Evolutionary conservation across 1,140 invertebrate genomes (phyloP).

Genomic region (Solen grandis): DNA sequence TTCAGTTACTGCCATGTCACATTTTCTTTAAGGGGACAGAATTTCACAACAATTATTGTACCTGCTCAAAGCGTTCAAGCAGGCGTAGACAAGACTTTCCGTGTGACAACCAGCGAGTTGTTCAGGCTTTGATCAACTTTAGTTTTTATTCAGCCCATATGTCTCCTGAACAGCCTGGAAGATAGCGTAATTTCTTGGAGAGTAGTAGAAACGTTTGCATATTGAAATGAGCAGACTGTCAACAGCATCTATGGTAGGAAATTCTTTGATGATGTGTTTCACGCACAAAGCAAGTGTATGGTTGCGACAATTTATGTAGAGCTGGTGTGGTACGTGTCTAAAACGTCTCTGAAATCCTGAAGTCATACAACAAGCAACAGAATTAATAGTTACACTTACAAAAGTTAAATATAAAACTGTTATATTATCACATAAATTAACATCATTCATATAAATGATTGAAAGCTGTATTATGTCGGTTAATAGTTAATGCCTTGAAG

Average conservation of each 20-base stretch:
- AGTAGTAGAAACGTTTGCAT: background rate
- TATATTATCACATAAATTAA: too few species aligned
- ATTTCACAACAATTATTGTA: background rate
- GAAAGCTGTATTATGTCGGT: background rate
- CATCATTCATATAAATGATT: background rate
- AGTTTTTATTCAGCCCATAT: slow-evolving; percentile 10
- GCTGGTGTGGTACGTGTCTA: background rate
- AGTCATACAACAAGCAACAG: background rate
- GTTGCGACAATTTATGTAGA: slow-evolving; percentile 9
- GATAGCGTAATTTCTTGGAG: background rate
- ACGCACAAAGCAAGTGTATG: slow-evolving; percentile 12
- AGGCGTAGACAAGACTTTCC: background rate
- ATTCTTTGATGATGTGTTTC: background rate
- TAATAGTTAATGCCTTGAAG: background rate
- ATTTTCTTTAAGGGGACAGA: background rate
- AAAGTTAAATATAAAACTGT: too few species aligned
- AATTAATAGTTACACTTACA: too few species aligned
- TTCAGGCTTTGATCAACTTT: background rate
- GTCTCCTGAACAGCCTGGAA: background rate
- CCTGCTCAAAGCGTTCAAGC: background rate
- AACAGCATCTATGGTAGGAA: background rate
- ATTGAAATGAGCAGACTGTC: background rate
- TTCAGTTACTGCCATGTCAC: too few species aligned
- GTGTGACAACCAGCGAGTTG: slow-evolving; percentile 19
- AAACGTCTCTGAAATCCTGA: slow-evolving; percentile 8